Evolutionary conservation across 1,140 invertebrate species (phyloP).

Genomic region (Calosoma granatense): DNA sequence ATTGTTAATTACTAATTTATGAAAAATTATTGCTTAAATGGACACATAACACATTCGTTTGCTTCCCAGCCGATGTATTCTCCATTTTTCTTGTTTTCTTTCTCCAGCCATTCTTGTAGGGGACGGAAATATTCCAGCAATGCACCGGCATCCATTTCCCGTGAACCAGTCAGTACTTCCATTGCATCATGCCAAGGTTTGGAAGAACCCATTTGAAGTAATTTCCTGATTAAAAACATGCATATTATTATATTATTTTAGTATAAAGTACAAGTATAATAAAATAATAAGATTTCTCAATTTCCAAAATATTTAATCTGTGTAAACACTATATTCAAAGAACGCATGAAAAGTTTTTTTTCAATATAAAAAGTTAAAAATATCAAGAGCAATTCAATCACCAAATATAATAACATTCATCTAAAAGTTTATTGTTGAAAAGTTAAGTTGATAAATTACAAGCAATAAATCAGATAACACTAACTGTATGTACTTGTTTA

Average conservation of each 20-base stretch:
- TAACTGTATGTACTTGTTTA: too few species aligned
- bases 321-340: too few species aligned
- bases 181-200: slow-evolving; percentile 75
- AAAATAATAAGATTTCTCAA: not conserved
- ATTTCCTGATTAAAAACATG: slow-evolving; percentile 46
- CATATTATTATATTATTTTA: slow-evolving; percentile 10
- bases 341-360: too few species aligned
- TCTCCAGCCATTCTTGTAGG: slow-evolving; percentile 64
- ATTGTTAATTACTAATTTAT: too few species aligned
- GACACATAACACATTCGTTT: not conserved
- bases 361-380: too few species aligned
- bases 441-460: too few species aligned
- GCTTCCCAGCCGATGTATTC: slow-evolving; percentile 75
- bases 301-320: too few species aligned
- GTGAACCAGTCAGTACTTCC: slow-evolving; percentile 65
- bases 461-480: too few species aligned
- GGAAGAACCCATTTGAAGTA: slow-evolving; percentile 71
- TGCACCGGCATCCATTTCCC: slow-evolving; percentile 59
- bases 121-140: slow-evolving; percentile 70
- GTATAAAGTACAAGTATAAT: not conserved
- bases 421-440: too few species aligned
- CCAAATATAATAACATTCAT: too few species aligned
- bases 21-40: not conserved
- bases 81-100: slow-evolving; percentile 60
- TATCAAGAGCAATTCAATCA: too few species aligned